Evolutionary conservation across 1,140 invertebrate species (phyloP).

Genomic region (Camponotus floridanus): DNA sequence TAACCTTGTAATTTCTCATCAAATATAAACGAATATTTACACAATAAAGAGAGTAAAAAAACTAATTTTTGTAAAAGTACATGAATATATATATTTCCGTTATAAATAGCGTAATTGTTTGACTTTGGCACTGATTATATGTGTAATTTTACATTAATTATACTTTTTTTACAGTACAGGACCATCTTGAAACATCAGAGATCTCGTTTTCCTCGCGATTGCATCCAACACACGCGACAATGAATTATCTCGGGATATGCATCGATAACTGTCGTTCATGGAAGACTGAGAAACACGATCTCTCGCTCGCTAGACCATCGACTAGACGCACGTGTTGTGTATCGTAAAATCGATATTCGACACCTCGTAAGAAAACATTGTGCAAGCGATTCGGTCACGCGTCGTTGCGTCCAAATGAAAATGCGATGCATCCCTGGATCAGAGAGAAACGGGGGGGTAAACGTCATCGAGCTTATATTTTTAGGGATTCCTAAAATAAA

Average conservation of each 20-base stretch:
- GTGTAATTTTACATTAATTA: no score
- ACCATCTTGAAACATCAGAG: background rate
- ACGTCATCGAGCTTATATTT: background rate
- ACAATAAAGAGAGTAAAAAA: no score
- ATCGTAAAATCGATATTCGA: slow-evolving; percentile 66
- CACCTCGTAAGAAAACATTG: slow-evolving; percentile 30
- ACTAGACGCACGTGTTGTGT: background rate
- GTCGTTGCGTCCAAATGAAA: slow-evolving; percentile 36
- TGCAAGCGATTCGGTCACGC: slow-evolving; percentile 45
- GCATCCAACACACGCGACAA: background rate
- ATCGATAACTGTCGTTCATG: slow-evolving; percentile 21
- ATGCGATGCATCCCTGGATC: slow-evolving; percentile 49
- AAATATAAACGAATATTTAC: no score
- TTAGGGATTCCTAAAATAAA: background rate
- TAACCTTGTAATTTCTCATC: no score
- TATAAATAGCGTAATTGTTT: no score
- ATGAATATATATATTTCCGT: no score
- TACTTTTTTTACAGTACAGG: no score
- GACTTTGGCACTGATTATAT: no score
- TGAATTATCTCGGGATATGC: slow-evolving; percentile 27
- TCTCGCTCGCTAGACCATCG: background rate
- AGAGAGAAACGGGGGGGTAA: background rate
- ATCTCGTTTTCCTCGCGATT: background rate
- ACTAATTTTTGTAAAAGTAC: no score
- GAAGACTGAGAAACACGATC: slow-evolving; percentile 24